These are phyloP conservation scores for Drosophila nannoptera DNA, from an alignment of 1,140 invertebrate species.

Conservation along the genomic window DNA sequence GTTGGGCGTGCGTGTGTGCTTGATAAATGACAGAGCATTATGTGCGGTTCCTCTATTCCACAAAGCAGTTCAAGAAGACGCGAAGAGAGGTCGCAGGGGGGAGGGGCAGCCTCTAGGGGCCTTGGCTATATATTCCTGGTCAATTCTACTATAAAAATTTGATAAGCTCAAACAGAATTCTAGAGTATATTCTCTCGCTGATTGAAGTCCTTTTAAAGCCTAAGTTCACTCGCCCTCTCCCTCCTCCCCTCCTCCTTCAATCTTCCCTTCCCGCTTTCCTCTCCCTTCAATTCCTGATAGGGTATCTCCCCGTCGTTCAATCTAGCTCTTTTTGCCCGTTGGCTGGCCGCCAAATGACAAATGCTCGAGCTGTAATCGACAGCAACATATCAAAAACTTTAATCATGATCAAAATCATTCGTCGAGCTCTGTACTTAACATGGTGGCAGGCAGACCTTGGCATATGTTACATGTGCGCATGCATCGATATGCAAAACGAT, in stretches of 20 bases:
- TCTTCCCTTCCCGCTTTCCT: too few species aligned
- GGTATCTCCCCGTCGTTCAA: not conserved
- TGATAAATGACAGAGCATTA: conserved; percentile 46
- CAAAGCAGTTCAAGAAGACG: not conserved
- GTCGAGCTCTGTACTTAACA: not conserved
- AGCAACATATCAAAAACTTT: conserved; percentile 12
- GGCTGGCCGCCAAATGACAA: conserved; percentile 37
- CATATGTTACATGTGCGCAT: conserved; percentile 1
- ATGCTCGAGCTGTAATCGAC: conserved; percentile 11
- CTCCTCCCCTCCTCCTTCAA: too few species aligned
- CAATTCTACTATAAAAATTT: too few species aligned
- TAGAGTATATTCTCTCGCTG: too few species aligned
- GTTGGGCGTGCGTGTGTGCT: not conserved
- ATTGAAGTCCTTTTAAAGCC: too few species aligned
- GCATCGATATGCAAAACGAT: conserved; percentile 25
- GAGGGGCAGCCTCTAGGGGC: too few species aligned
- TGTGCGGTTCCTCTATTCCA: not conserved
- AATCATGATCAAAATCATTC: conserved; percentile 16
- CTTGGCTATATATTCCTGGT: too few species aligned
- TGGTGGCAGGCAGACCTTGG: conserved; percentile 17
- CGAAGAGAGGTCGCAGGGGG: not conserved
- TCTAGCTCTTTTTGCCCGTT: conserved; percentile 14
- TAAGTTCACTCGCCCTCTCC: too few species aligned
- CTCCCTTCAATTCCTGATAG: not conserved
- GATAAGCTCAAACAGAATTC: too few species aligned